These are phyloP conservation scores for Drepanosiphum platanoidis DNA, from an alignment of 2,888 invertebrate species.

Conservation along the genomic window DNA sequence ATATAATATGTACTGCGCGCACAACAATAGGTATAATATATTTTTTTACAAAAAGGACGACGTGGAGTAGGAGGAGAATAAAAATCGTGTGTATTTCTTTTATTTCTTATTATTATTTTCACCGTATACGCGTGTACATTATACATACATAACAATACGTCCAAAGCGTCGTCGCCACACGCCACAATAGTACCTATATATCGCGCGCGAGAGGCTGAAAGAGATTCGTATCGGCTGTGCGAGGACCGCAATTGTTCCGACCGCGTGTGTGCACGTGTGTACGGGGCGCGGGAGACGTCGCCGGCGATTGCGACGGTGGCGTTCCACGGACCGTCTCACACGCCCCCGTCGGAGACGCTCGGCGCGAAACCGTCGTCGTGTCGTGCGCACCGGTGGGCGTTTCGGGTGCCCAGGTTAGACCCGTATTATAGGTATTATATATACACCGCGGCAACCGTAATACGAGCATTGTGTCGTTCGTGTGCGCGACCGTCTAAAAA, in stretches of 20 bases:
- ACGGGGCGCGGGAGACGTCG: background rate
- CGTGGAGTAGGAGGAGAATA: background rate
- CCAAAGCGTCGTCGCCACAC: background rate
- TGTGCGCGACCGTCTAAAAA: too few species aligned
- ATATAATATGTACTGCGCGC: too few species aligned
- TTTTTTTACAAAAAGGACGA: background rate
- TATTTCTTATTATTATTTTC: conserved; percentile 19
- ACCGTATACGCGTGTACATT: background rate
- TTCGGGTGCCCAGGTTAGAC: background rate
- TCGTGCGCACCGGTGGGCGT: background rate
- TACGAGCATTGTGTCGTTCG: background rate
- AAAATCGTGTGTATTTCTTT: conserved; percentile 9
- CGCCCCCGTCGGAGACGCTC: too few species aligned
- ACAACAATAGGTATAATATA: conserved; percentile 3
- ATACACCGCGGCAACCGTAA: too few species aligned
- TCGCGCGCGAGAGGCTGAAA: background rate
- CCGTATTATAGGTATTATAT: too few species aligned
- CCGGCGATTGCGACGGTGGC: background rate
- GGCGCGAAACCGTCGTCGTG: background rate
- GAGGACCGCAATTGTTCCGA: conserved; percentile 31
- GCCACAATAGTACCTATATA: too few species aligned
- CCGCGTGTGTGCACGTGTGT: too few species aligned
- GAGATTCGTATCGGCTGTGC: conserved; percentile 22
- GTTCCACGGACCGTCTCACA: background rate
- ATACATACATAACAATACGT: conserved; percentile 36